These are phyloP conservation scores for Tribolium freemani DNA, from an alignment of 2,888 invertebrate genomes.

Conservation along the genomic window DNA sequence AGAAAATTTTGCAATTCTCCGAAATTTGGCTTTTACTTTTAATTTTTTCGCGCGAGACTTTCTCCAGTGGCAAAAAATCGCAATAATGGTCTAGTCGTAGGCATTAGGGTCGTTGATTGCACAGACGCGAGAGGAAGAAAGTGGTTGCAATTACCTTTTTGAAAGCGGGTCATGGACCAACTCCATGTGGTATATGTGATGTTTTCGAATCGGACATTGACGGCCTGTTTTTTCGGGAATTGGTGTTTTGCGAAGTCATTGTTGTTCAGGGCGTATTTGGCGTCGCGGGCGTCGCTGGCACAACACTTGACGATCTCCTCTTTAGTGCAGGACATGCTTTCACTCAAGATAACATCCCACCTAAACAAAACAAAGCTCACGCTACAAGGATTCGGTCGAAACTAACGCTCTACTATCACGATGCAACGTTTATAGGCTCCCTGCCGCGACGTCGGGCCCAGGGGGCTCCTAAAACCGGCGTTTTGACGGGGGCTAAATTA, in stretches of 20 bases:
- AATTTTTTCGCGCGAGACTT: no score
- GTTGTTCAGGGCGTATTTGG: slow-evolving; percentile 49
- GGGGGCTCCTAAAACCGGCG: neutral
- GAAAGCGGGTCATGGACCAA: slow-evolving; percentile 61
- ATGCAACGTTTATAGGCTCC: slow-evolving; percentile 22
- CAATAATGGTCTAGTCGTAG: no score
- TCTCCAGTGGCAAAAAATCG: no score
- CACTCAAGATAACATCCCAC: slow-evolving; percentile 12
- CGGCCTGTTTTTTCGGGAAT: slow-evolving; percentile 73
- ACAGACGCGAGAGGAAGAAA: slow-evolving; percentile 23
- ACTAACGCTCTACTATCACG: slow-evolving; percentile 23
- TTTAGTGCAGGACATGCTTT: slow-evolving; percentile 37
- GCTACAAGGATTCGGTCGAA: neutral
- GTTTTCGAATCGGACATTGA: slow-evolving; percentile 79
- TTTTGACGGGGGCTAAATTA: neutral
- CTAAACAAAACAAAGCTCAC: slow-evolving; percentile 13
- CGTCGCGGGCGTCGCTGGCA: slow-evolving; percentile 52
- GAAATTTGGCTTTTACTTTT: no score
- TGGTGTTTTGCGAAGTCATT: slow-evolving; percentile 62
- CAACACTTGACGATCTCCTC: slow-evolving; percentile 59
- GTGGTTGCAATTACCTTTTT: slow-evolving; percentile 56
- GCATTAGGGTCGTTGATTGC: slow-evolving; percentile 7
- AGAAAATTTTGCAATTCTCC: no score
- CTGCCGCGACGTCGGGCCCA: neutral
- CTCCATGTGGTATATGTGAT: slow-evolving; percentile 75